Conservation (phyloP, 1,140 invertebrate genomes). For the Antheraea mylitta region DNA sequence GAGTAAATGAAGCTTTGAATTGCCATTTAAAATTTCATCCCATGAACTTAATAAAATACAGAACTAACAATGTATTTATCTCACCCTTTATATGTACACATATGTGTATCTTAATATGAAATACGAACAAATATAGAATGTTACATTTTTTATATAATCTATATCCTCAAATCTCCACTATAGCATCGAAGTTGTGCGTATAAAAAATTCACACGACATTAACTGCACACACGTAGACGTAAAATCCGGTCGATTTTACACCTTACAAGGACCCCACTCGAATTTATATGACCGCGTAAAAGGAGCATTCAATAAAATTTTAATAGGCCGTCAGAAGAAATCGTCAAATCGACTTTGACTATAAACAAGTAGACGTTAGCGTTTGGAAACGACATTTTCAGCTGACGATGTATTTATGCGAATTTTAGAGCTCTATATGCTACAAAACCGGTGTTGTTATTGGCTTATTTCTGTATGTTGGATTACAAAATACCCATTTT, state of each 20-base stretch:
- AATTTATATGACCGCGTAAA: constrained; percentile 61
- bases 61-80: background rate
- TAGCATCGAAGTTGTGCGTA: constrained; percentile 39
- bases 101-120: constrained; percentile 15
- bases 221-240: constrained; percentile 51
- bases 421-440: too few relatives aligned
- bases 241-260: constrained; percentile 71
- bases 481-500: too few relatives aligned
- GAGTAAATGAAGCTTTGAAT: too few relatives aligned
- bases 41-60: background rate
- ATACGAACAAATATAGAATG: constrained; percentile 29
- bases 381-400: background rate
- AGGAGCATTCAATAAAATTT: constrained; percentile 60
- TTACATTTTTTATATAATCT: constrained; percentile 12
- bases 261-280: constrained; percentile 54
- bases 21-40: too few relatives aligned
- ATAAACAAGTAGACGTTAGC: constrained; percentile 4
- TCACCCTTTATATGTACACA: background rate
- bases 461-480: too few relatives aligned
- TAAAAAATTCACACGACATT: constrained; percentile 65
- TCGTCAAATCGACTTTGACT: constrained; percentile 29
- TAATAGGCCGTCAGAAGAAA: constrained; percentile 42
- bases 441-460: too few relatives aligned
- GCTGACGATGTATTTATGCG: too few relatives aligned
- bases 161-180: background rate